Evolutionary conservation across 92 coral and sea anemone species (phyloP), one percentile per base, ranked within the genome.

Genomic region (Umimayanthus chanpuru): DNA sequence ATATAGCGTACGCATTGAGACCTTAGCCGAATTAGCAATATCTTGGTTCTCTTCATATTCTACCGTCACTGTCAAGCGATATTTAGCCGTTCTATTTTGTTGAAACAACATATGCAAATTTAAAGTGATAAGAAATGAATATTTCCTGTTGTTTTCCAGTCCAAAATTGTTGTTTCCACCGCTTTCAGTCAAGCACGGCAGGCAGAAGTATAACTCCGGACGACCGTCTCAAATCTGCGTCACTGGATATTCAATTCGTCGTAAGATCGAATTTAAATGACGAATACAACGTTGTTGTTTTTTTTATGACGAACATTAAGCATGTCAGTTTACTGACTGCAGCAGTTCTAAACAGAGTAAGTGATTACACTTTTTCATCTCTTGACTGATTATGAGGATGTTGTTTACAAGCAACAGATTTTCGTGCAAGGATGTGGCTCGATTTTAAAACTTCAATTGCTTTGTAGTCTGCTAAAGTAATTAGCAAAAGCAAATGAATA

Each of bases 391-490:
- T 38, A 18, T 75, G 2, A 20, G 25, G 18, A 39, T 75, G 41
- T 6, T 75, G 5, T 75, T 75, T 75, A 40, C 79, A 18, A 39
- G 23, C 18, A 40, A 73, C 49, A 16, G 21, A 36, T 26, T 75
- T 75, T 75, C 49, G 30, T 3, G 50, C 16, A 39, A 14, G 8
- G 18, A 32, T 32, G 30, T 21, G 36, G 36, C 36, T 36, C 44
- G 9, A 4, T 16, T 16, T 73, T 75, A 23, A 36, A 75, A 16
- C 39, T 39, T 38, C 47, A 75, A 75, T 75, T 75, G 29, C 79
- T 75, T 75, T 75, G 79, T 75, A 75, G 79, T 39, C 41, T 1
- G 41, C 53, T 75, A 18, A 75, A 75, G 77, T 40, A 73, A 73
- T 73, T 30, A 73, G 53, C 50, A 38, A 20, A 38, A 75, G 11